Conservation (phyloP, 2,797 vertebrate species). For the Enteromius argenteus region DNA sequence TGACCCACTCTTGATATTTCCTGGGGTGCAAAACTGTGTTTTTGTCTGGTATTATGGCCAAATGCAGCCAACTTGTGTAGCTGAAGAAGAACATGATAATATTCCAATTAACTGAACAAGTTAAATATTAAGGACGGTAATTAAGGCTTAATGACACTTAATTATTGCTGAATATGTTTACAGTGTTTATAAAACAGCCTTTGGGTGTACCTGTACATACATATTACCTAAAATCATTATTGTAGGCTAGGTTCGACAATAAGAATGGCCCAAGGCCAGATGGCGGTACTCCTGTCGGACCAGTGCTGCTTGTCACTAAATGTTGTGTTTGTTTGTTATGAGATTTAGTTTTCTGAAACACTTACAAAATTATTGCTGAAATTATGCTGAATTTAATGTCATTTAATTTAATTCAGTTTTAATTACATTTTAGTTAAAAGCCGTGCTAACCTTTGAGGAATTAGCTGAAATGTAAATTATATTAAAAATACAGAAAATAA, state of each 20-base stretch:
- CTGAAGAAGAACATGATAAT: not conserved
- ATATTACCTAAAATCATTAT: conserved; percentile 18
- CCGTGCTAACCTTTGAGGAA: no score
- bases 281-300: not conserved
- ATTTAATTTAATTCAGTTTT: no score
- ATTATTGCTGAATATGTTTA: not conserved
- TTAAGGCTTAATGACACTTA: not conserved
- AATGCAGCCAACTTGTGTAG: not conserved
- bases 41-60: conserved; percentile 3
- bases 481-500: no score
- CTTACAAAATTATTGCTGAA: no score
- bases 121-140: not conserved
- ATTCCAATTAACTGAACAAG: not conserved
- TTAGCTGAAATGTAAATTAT: no score
- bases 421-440: no score
- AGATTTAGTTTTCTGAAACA: no score
- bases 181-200: not conserved
- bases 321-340: no score
- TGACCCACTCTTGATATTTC: conserved; percentile 25
- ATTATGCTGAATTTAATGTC: no score
- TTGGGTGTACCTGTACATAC: not conserved
- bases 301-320: not conserved
- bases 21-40: conserved; percentile 15
- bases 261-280: conserved; percentile 11
- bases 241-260: conserved; percentile 1